Conservation (phyloP, 2,888 invertebrate genomes). For the Dryobotodes eremita region DNA sequence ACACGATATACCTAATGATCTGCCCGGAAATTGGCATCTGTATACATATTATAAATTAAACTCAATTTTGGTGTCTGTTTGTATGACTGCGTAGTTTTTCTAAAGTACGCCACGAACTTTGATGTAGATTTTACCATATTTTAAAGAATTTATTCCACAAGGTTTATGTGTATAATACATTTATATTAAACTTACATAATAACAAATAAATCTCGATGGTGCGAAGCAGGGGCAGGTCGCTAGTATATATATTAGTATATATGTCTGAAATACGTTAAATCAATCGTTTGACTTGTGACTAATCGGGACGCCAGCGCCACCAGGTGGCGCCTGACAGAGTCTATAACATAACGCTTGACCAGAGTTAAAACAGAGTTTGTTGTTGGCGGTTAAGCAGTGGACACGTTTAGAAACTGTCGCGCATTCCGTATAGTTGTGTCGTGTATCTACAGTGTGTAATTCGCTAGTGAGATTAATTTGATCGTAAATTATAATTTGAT, state of each 20-base stretch:
- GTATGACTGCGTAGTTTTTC: neutral
- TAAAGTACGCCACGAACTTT: neutral
- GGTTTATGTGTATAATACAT: neutral
- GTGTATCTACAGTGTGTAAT: too few species aligned
- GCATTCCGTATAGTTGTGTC: too few species aligned
- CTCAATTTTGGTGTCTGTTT: neutral
- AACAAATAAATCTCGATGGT: neutral
- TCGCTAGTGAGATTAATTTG: too few species aligned
- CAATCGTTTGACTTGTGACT: too few species aligned
- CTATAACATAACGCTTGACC: too few species aligned
- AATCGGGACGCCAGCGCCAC: too few species aligned
- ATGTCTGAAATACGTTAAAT: too few species aligned
- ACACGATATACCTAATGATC: neutral
- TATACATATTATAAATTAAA: neutral
- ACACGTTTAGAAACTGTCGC: too few species aligned
- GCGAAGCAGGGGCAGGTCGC: neutral
- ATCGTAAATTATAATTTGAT: too few species aligned
- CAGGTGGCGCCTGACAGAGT: too few species aligned
- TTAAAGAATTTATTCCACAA: neutral
- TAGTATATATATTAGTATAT: neutral
- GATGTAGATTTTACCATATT: neutral
- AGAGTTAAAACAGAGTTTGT: too few species aligned
- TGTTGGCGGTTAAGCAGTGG: too few species aligned
- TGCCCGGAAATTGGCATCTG: neutral
- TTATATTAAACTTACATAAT: neutral